Conservation (phyloP, 2,113 vertebrate genomes). For the Heterotis niloticus region DNA sequence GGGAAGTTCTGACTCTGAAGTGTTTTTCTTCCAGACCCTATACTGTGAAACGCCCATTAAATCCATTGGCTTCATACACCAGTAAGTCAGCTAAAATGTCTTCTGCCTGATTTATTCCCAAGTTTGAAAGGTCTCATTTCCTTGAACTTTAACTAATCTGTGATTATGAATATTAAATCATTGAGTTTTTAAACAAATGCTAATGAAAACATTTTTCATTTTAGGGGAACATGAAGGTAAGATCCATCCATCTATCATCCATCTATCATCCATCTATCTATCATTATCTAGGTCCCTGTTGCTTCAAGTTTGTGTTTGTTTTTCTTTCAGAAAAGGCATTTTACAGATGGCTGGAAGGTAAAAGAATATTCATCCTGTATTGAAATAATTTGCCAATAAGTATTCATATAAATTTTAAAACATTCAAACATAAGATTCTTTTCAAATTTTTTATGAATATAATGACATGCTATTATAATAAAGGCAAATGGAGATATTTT, state of each 20-base stretch:
- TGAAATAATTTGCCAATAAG: neutral
- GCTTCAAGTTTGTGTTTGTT: constrained; percentile 11
- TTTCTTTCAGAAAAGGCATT: constrained; percentile 70
- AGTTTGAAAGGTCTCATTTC: neutral
- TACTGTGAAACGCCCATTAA: constrained; percentile 75
- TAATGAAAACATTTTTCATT: constrained; percentile 11
- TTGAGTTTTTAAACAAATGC: neutral
- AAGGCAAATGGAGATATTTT: no score
- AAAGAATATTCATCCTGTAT: constrained; percentile 26
- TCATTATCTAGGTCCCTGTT: neutral
- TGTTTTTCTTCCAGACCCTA: constrained; percentile 66
- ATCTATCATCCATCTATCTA: neutral
- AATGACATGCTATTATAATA: no score
- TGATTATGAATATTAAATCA: no score
- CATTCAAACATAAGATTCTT: no score
- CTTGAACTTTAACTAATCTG: neutral
- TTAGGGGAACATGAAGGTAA: constrained; percentile 44
- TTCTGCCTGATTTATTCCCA: neutral
- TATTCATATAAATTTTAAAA: no score
- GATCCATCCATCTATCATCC: neutral
- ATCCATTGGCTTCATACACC: constrained; percentile 63
- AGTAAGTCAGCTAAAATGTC: constrained; percentile 53
- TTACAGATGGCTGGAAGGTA: constrained; percentile 88
- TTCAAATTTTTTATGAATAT: no score
- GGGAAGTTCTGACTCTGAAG: neutral